Conservation (phyloP, 2,888 invertebrate genomes). For the Cephus pygmeus region DNA sequence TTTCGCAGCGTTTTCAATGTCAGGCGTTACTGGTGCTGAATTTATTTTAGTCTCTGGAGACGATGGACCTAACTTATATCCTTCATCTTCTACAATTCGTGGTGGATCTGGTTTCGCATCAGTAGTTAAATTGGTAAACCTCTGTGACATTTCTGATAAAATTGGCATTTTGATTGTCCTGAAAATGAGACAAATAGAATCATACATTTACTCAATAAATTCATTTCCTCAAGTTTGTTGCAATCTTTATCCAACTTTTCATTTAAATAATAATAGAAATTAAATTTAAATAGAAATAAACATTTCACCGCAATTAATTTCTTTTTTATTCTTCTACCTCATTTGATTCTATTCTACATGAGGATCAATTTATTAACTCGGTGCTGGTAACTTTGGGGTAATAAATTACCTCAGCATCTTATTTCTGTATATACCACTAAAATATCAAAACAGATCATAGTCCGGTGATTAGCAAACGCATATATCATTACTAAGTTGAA, state of each 20-base stretch:
- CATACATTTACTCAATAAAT: neutral
- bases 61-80: constrained; percentile 23
- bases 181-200: neutral
- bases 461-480: too few species aligned
- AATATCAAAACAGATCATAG: too few species aligned
- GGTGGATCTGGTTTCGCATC: constrained; percentile 70
- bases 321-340: too few species aligned
- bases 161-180: constrained; percentile 41
- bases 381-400: too few species aligned
- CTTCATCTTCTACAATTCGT: constrained; percentile 50
- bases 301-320: too few species aligned
- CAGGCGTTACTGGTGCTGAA: constrained; percentile 16
- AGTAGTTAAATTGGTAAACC: constrained; percentile 67
- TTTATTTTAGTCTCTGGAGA: constrained; percentile 10
- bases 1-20: neutral
- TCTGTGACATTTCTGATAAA: constrained; percentile 59
- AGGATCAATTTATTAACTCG: too few species aligned
- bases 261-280: too few species aligned
- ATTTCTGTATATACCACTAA: too few species aligned
- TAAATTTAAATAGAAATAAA: too few species aligned
- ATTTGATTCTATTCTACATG: too few species aligned
- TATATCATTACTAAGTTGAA: too few species aligned
- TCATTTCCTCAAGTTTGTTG: neutral
- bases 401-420: too few species aligned
- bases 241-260: neutral